Base-by-base conservation (phyloP, 53 echinoderm and acorn worm genomes). In the Paracentrotus lividus region DNA sequence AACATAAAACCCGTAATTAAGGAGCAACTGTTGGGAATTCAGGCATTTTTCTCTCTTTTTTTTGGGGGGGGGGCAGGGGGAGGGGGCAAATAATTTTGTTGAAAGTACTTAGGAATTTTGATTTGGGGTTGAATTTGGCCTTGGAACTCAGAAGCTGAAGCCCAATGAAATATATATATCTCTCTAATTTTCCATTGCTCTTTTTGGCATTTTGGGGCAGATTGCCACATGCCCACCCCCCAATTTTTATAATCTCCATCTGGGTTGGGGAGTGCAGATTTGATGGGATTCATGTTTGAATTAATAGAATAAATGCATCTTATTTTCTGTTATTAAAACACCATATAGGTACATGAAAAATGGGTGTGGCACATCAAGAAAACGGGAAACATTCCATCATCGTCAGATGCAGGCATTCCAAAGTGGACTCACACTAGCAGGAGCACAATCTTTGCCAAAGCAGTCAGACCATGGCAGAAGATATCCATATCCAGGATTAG, bases 391-490 rank as follows among this genome's bases (percentile, higher is more conserved):
- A 77, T 93, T 67, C 94, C 94, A 29, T 93, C 91, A 52, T 67
- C 86, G 6, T 42, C 90, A 60, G 96, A 95, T 16, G 47, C 53
- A 7, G 42, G 92, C 33, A 92, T 92, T n/a, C 92, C 92, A 52
- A 92, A 43, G 10, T 78, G 54, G 92, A 21, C 38, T 0, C 14
- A 38, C 12, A 38, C 57, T 5, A 57, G 81, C 45, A 68, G 65
- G 15, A 93, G 94, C 27, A 66, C 94, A 26, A 93, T 94, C 8
- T 90, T 94, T 87, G 95, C 93, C 67, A 95, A 91, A 76, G 88
- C 95, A 21, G 90, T 84, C 0, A 88, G 89, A 77, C 97, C 97
- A 21, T 97, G 97, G 97, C 77, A 69, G 92, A 97, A 94, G 77
- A 58, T 97, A 60, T 47, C 85, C 16, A 88, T 97, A 54, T 92